Conservation (phyloP, 1,140 invertebrate species). For the Hylyphantes graminicola region DNA sequence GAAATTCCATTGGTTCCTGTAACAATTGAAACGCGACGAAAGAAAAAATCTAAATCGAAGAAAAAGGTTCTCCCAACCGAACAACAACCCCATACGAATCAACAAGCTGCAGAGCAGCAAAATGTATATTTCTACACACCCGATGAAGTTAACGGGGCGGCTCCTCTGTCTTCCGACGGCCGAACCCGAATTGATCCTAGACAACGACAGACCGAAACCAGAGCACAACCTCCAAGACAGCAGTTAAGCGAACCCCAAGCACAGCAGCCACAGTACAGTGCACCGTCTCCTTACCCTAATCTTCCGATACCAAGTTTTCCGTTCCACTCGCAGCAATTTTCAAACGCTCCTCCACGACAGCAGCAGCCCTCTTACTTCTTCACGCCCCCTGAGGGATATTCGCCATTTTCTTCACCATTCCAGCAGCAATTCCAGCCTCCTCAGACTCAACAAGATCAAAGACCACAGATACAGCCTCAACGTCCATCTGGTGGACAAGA, state of each 20-base stretch:
- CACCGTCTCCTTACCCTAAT: not conserved
- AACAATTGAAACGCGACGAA: conserved; percentile 31
- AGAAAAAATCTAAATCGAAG: conserved; percentile 16
- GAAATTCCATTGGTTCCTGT: conserved; percentile 29
- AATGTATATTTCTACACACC: conserved; percentile 45
- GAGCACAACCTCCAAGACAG: not conserved
- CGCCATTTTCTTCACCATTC: not conserved
- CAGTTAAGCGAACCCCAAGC: not conserved
- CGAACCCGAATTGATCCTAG: not conserved
- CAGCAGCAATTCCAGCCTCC: conserved; percentile 6
- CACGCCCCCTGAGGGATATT: not conserved
- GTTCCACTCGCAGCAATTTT: conserved; percentile 25
- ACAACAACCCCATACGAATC: not conserved
- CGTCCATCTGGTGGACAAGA: not conserved
- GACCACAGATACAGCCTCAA: conserved; percentile 7
- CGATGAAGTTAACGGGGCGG: not conserved
- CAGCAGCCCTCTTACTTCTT: conserved; percentile 19
- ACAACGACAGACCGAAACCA: not conserved
- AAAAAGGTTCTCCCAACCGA: not conserved
- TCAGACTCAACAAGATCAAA: not conserved
- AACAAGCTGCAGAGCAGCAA: conserved; percentile 37
- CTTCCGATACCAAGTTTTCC: conserved; percentile 28
- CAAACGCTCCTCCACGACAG: not conserved
- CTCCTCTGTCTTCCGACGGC: not conserved
- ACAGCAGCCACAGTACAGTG: not conserved